Conservation (phyloP, 2,797 vertebrate genomes). For the Argyrosomus regius region DNA sequence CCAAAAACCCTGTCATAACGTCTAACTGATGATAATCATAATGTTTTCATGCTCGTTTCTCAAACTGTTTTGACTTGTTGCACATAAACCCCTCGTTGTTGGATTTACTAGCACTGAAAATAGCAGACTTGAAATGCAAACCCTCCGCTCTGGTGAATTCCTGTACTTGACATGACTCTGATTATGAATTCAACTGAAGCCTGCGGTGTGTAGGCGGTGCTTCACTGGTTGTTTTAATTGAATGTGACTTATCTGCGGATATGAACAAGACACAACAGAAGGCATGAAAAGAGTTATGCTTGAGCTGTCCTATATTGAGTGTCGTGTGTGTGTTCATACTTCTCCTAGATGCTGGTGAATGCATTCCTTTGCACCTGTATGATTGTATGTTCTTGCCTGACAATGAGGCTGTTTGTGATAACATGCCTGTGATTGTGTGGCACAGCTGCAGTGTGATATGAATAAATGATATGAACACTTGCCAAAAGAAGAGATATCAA, state of each 20-base stretch:
- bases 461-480: not conserved
- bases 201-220: slow-evolving; percentile 26
- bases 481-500: not conserved
- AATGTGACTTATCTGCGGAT: slow-evolving; percentile 48
- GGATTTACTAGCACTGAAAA: not conserved
- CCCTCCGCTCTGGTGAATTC: slow-evolving; percentile 17
- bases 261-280: slow-evolving; percentile 41
- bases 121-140: slow-evolving; percentile 1
- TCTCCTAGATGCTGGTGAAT: not conserved
- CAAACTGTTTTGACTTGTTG: not conserved
- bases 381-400: slow-evolving; percentile 14
- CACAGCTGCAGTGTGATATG: slow-evolving; percentile 8
- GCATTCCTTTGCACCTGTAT: slow-evolving; percentile 6
- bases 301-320: not conserved
- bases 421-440: slow-evolving; percentile 7
- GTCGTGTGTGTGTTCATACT: not conserved
- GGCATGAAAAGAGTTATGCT: slow-evolving; percentile 28
- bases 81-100: too few relatives aligned
- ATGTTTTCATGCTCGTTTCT: slow-evolving; percentile 8
- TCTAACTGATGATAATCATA: slow-evolving; percentile 16
- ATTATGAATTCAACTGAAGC: slow-evolving; percentile 53
- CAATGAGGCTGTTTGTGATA: slow-evolving; percentile 4
- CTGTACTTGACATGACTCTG: slow-evolving; percentile 30
- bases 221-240: slow-evolving; percentile 56
- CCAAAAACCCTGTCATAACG: not conserved